Conservation (phyloP, 2,888 invertebrate species). For the Gari tellinella region DNA sequence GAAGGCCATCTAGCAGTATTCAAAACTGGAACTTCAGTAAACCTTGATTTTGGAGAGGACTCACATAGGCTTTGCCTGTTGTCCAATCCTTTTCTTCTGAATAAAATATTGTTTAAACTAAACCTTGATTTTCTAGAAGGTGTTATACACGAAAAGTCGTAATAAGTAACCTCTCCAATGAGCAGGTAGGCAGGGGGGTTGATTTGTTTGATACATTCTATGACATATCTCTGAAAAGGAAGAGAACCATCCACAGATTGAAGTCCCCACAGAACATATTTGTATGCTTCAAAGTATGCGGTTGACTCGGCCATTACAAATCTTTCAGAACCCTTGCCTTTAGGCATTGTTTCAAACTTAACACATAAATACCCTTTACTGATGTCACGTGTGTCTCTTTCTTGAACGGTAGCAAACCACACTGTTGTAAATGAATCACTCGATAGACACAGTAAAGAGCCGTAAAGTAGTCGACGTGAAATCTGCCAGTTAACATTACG, state of each 20-base stretch:
- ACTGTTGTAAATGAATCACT: slow-evolving; percentile 89
- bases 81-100: no score
- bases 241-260: slow-evolving; percentile 85
- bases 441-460: slow-evolving; percentile 91
- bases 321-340: slow-evolving; percentile 11
- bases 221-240: slow-evolving; percentile 72
- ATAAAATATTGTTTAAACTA: no score
- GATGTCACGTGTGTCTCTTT: slow-evolving; percentile 62
- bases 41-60: no score
- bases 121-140: no score
- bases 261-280: slow-evolving; percentile 90
- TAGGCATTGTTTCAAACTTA: slow-evolving; percentile 45
- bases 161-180: slow-evolving; percentile 25
- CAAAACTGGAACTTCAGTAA: slow-evolving; percentile 36
- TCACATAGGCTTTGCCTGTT: no score
- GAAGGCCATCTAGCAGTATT: slow-evolving; percentile 64
- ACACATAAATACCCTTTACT: slow-evolving; percentile 60
- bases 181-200: slow-evolving; percentile 67
- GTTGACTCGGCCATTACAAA: slow-evolving; percentile 90
- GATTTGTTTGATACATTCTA: slow-evolving; percentile 65
- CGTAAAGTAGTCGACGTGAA: slow-evolving; percentile 88
- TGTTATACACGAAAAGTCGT: slow-evolving; percentile 45
- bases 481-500: slow-evolving; percentile 82
- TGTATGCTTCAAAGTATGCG: slow-evolving; percentile 93
- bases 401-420: slow-evolving; percentile 87